Base-by-base conservation (phyloP, 2,888 invertebrate species). In the Thymelicus lineola region DNA sequence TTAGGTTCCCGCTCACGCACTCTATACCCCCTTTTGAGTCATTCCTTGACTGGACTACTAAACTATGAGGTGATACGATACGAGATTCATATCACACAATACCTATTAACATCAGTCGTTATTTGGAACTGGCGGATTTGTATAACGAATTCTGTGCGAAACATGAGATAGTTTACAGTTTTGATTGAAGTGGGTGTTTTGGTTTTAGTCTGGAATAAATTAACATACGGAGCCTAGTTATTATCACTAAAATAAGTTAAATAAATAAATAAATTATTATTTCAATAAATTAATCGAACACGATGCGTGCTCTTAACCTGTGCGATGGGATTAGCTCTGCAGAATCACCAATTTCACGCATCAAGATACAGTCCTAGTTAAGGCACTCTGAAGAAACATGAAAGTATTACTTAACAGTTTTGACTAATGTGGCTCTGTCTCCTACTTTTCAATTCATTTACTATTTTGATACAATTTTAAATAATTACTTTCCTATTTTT, bases 101-200 rank as follows among this genome's bases (percentile, higher is more conserved):
- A 70, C 81, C 61, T 83, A 88, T 87, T 90, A 88, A 92, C 91
- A 92, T 93, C 93, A 93, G 93, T 93, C 93, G 85, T 91, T 87
- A 88, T 85, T 64, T 20, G 57, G 63, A 50, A 69, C 62, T 88
- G 90, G 89, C 89, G 86, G 85, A 87, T 83, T 82, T 77, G 76
- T 82, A 78, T 79, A 81, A 80, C 79, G 80, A 86, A 86, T 82
- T 83, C 81, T 77, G 75, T 84, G 83, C 87, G 86, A 86, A 64
- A 58, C 50, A 76, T 60, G 20, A 28, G 46, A n/a, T 46, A 28
- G 12, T 50, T 48, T 50, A 62, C 53, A 62, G 46, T 55, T 53
- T 50, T 35, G 36, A 55, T 12, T 61, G 66, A 50, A 53, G 38
- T 14, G 48, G 50, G 6, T 15, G 10, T 42, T 38, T 36, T 6